Base-by-base conservation (phyloP, 2,888 invertebrate species). In the Orgyia antiqua region DNA sequence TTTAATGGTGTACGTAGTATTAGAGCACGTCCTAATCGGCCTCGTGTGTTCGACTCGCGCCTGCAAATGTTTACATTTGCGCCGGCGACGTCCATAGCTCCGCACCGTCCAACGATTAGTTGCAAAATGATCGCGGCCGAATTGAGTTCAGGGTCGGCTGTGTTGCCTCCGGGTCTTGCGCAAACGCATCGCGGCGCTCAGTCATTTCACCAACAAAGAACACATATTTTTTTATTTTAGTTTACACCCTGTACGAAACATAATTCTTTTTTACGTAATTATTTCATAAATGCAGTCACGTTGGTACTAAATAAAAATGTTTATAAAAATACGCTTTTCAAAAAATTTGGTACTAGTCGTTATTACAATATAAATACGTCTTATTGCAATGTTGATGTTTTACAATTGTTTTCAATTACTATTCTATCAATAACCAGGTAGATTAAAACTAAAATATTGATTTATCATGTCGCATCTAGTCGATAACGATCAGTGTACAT, bases 51-150 rank as follows among this genome's bases (percentile, higher is more conserved):
- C 71, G 76, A 60, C 68, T 58, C 56, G 58, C 73, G 82, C 79
- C 76, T 84, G 84, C 76, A 74, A 86, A 86, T 86, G 86, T 84
- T 86, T 84, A 86, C 82, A 86, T 86, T 84, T 84, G 71, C 69
- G 63, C 74, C 74, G 73, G 67, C 65, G 66, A 63, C 66, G 65
- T 58, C 64, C 60, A 64, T 62, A 63, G 60, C 55, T 60, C 58
- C 65, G 61, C 63, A 61, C 59, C 63, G 61, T 66, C 68, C 73
- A 65, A 61, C 73, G 77, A 79, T 79, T 73, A 79, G 77, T 84
- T 83, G 84, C 86, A 83, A 86, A 86, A 86, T 78, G 73, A 70
- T 77, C 74, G 74, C 70, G 55, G 56, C 68, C 70, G 72, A 75
- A 86, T 83, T 76, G 77, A 83, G 86, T 75, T 84, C 86, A 86